Evolutionary conservation across 2,888 invertebrate genomes (phyloP).

Genomic region (Stegophylla sp.): DNA sequence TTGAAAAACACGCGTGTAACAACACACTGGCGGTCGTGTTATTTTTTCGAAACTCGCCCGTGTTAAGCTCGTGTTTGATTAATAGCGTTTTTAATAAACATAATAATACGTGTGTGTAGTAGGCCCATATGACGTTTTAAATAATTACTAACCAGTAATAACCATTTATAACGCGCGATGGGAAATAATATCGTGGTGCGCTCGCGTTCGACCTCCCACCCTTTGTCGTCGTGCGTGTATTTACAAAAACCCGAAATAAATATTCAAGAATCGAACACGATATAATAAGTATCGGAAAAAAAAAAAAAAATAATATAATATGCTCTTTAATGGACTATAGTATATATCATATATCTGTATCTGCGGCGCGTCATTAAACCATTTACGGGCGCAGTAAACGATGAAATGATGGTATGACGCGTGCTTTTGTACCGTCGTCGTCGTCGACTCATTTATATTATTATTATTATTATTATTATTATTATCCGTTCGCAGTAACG

Average conservation of each 20-base stretch:
- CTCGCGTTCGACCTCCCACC: neutral
- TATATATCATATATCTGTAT: too few species aligned
- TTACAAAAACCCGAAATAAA: neutral
- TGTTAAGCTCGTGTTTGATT: neutral
- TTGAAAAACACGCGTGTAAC: neutral
- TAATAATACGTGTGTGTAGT: neutral
- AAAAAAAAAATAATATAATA: neutral
- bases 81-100: neutral
- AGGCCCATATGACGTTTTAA: neutral
- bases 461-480: too few species aligned
- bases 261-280: slow-evolving; percentile 7
- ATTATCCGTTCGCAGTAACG: neutral
- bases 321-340: neutral
- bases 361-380: neutral
- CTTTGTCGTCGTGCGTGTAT: neutral
- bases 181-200: neutral
- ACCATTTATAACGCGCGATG: neutral
- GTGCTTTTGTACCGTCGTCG: neutral
- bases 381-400: neutral
- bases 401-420: neutral
- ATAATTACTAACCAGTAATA: too few species aligned
- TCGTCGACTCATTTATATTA: neutral
- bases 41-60: neutral
- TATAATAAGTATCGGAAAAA: neutral
- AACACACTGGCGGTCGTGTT: neutral